A percentile compares a stretch with the other conserved stretches of the same genome.
Evolutionary conservation across 1,140 invertebrate genomes (phyloP).

Genomic region (Cepaea nemoralis): DNA sequence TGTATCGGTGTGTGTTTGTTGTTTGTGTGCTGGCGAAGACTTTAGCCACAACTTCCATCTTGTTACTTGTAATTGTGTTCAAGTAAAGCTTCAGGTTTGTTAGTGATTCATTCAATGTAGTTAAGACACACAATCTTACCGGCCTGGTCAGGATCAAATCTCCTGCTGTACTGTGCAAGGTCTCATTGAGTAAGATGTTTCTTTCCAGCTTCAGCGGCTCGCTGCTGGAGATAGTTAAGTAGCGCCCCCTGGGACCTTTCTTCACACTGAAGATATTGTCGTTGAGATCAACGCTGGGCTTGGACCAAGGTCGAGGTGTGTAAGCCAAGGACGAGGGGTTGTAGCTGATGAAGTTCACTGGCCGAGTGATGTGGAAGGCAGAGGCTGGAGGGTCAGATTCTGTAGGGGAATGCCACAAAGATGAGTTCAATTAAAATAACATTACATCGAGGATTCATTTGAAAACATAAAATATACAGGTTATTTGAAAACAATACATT

Average conservation of each 20-base stretch:
- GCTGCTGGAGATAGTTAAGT: conserved; percentile 87
- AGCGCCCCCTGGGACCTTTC: conserved; percentile 75
- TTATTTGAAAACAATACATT: no score
- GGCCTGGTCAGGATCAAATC: conserved; percentile 59
- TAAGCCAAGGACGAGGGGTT: conserved; percentile 24
- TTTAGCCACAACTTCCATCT: no score
- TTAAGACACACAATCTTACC: no score
- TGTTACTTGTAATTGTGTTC: no score
- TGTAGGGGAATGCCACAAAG: no score
- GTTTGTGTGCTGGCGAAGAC: no score
- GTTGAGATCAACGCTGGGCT: conserved; percentile 28
- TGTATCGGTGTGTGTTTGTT: no score
- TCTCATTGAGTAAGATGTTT: conserved; percentile 44
- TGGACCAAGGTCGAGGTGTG: conserved; percentile 43
- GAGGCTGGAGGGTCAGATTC: background rate
- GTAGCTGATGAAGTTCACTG: background rate
- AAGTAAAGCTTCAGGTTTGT: no score
- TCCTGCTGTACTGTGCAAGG: conserved; percentile 57
- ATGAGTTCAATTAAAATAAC: no score
- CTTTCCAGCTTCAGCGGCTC: conserved; percentile 71
- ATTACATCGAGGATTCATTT: no score
- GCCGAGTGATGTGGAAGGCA: conserved; percentile 13
- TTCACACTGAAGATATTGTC: conserved; percentile 52
- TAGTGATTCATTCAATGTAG: no score
- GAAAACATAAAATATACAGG: no score